These are phyloP conservation scores for Condylostylus longicornis DNA, from an alignment of 1,140 invertebrate genomes.

Conservation along the genomic window DNA sequence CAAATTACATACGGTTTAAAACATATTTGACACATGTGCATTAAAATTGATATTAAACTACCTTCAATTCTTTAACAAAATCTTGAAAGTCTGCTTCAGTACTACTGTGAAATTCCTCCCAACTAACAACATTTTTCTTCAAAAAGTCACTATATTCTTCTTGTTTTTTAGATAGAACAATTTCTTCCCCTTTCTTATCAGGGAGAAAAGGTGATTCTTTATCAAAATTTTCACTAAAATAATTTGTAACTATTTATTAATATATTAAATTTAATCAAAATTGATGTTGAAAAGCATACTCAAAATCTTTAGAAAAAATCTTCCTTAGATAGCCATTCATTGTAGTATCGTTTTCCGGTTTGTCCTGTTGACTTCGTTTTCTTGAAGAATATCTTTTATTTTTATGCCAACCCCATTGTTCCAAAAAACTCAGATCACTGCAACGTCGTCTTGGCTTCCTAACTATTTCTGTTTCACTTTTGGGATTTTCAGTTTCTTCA, in stretches of 20 bases:
- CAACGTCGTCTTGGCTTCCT: slow-evolving; percentile 46
- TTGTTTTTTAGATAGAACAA: background rate
- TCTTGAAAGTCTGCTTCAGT: slow-evolving; percentile 4
- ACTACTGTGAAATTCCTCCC: slow-evolving; percentile 7
- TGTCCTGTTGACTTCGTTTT: slow-evolving; percentile 38
- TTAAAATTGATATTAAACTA: background rate
- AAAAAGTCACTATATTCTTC: background rate
- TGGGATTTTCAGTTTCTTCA: slow-evolving; percentile 5
- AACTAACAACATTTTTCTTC: background rate
- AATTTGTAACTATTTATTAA: background rate
- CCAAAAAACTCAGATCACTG: slow-evolving; percentile 48
- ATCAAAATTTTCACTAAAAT: slow-evolving; percentile 6
- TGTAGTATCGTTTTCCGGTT: slow-evolving; percentile 44
- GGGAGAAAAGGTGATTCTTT: slow-evolving; percentile 5
- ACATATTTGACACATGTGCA: background rate
- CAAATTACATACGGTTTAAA: background rate
- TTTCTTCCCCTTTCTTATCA: background rate
- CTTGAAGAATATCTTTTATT: slow-evolving; percentile 47
- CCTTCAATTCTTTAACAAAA: slow-evolving; percentile 8
- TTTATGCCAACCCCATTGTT: slow-evolving; percentile 58
- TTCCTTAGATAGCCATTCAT: slow-evolving; percentile 46
- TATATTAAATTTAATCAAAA: background rate
- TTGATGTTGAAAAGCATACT: no score
- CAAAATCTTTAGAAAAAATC: slow-evolving; percentile 40
- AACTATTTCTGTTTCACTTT: slow-evolving; percentile 11